phyloP scores from a whole-genome alignment of 1,140 invertebrate genomes.

The Diabrotica virgifera region DNA sequence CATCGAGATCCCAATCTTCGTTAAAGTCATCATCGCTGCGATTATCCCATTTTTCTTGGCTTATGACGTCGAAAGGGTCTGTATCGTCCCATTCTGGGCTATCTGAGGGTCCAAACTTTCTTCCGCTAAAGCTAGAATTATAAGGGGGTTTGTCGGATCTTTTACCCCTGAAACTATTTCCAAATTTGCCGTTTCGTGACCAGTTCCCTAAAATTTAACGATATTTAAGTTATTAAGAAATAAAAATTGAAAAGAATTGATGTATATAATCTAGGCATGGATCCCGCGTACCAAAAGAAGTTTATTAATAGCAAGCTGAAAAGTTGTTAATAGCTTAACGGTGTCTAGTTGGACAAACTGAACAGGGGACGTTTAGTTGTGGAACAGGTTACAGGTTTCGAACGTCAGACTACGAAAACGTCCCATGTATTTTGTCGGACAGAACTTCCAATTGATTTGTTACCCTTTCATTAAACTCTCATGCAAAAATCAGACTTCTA shows the following conservation, averaged over 20 bases:
- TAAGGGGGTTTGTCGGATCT: slow-evolving; percentile 4
- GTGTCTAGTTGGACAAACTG: too few relatives aligned
- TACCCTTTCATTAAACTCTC: too few relatives aligned
- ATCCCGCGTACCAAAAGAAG: too few relatives aligned
- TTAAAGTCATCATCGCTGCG: slow-evolving; percentile 6
- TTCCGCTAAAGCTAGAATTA: slow-evolving; percentile 21
- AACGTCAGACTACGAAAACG: too few relatives aligned
- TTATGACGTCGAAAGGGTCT: background rate
- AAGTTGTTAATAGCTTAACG: too few relatives aligned
- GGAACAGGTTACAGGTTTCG: too few relatives aligned
- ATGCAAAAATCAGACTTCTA: too few relatives aligned
- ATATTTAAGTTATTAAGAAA: background rate
- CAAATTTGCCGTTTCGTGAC: slow-evolving; percentile 26
- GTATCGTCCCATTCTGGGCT: background rate
- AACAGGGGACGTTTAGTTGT: too few relatives aligned
- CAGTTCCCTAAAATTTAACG: slow-evolving; percentile 23
- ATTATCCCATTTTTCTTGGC: slow-evolving; percentile 6
- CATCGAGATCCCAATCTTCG: slow-evolving; percentile 7
- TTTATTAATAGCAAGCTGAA: too few relatives aligned
- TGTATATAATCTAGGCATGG: too few relatives aligned
- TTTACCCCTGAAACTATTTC: slow-evolving; percentile 7
- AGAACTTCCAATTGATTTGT: too few relatives aligned
- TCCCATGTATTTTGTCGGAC: too few relatives aligned
- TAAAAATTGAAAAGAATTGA: background rate
- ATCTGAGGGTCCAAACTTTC: background rate